Base-by-base conservation (phyloP, 2,888 invertebrate genomes). In the Octonoba sinensis region DNA sequence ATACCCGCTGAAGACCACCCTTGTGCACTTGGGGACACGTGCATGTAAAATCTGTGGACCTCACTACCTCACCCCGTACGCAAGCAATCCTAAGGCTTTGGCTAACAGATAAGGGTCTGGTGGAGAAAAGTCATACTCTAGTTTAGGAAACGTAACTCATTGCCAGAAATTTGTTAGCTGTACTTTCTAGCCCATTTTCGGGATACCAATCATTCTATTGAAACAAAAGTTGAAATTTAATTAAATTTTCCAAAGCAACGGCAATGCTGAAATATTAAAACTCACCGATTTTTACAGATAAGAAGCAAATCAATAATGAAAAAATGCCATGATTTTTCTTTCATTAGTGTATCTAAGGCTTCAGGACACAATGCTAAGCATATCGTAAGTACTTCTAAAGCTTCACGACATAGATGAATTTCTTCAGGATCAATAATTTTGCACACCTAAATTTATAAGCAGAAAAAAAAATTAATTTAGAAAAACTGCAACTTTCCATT, bases 381-480 rank as follows among this genome's bases (percentile, higher is more conserved):
- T 85, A 97, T 93, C 67, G 96, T 95, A 84, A 98, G 90, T 83
- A 96, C 93, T 90, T 98, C 97, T 88, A 98, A 91, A 65, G 96
- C 95, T 90, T 97, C 97, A 86, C 95, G 94, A 87, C 96, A 96
- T 87, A 96, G 93, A 90, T 86, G 85, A 62, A 89, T 86, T 83
- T 89, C 89, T 82, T 89, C 89, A 36, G 85, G 74, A 57, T 89
- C 89, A 27, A 87, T 85, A 46, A 85, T 78, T 56, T 84, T 83
- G 54, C 59, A 84, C 47, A 82, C 65, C 82, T 82, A 59, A 16
- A 65, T 13, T 54, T 54, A 3, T 15, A 54, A 54, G 54, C 1
- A 15, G 4, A 54, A 54, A 6, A 8, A 54, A 11, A 27, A 2
- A 27, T 27, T 2, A 27, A 27, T 2, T 36, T n/a, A n/a, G 20